phyloP scores from a whole-genome alignment of 2,113 vertebrate species.

The Phaethornis superciliosus region DNA sequence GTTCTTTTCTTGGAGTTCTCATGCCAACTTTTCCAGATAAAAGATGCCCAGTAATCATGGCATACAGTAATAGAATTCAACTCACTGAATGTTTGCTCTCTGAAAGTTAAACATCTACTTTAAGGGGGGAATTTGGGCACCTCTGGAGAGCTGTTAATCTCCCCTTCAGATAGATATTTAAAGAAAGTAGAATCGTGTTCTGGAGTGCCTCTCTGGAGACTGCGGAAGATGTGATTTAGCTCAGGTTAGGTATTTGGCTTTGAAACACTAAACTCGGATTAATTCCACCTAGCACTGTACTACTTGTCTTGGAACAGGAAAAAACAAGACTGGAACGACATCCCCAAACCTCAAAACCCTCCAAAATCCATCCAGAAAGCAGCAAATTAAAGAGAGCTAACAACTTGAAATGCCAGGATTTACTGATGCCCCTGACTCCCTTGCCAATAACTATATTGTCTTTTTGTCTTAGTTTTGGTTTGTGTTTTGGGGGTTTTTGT shows the following conservation, averaged over 20 bases:
- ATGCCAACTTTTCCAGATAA: neutral
- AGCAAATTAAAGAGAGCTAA: neutral
- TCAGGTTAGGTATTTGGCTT: neutral
- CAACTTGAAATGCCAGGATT: neutral
- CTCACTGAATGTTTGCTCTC: neutral
- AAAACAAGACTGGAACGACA: neutral
- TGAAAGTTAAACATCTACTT: neutral
- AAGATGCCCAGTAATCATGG: neutral
- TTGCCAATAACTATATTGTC: neutral
- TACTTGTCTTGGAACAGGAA: neutral
- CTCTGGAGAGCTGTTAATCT: slow-evolving; percentile 7
- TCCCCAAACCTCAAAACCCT: neutral
- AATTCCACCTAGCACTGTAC: neutral
- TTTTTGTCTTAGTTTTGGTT: neutral
- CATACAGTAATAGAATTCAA: neutral
- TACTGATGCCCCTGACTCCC: neutral
- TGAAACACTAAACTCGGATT: neutral
- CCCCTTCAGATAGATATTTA: neutral
- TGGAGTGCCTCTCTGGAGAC: neutral
- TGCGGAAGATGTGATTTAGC: slow-evolving; percentile 16
- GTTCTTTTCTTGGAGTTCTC: neutral
- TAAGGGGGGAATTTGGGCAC: neutral
- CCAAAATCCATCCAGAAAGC: neutral
- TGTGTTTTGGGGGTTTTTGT: neutral
- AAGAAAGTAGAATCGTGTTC: slow-evolving; percentile 15